Percentiles rank a stretch among this genome's conserved stretches.
These are phyloP conservation scores for Mesaphorura yosii DNA, from an alignment of 1,140 invertebrate species.

Conservation along the genomic window DNA sequence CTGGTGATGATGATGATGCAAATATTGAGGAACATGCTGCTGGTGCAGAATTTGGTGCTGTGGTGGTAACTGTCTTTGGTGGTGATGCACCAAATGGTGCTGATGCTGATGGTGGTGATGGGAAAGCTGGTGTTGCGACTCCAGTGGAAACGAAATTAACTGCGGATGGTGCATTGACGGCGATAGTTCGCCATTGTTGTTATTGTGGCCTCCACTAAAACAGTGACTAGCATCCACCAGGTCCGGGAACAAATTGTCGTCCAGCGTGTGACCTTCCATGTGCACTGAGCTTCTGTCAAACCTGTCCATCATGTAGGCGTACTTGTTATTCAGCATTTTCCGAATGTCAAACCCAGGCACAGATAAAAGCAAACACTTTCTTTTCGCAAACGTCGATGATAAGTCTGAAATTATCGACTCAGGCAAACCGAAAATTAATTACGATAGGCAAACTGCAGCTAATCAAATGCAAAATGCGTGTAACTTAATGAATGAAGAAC, in stretches of 20 bases:
- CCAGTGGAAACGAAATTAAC: background rate
- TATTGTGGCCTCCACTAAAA: no score
- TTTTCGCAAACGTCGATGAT: background rate
- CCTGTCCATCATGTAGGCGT: no score
- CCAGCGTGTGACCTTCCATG: slow-evolving; percentile 32
- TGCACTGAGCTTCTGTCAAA: slow-evolving; percentile 25
- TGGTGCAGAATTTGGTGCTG: slow-evolving; percentile 3
- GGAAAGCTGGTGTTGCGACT: slow-evolving; percentile 1
- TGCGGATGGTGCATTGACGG: slow-evolving; percentile 10
- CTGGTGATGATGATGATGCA: no score
- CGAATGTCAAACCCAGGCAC: background rate
- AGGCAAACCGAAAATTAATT: background rate
- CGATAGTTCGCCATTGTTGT: slow-evolving; percentile 26
- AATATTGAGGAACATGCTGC: background rate
- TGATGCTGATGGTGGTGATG: slow-evolving; percentile 19
- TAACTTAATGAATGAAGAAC: no score
- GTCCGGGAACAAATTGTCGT: slow-evolving; percentile 31
- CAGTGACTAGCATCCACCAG: slow-evolving; percentile 31
- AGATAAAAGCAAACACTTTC: slow-evolving; percentile 1
- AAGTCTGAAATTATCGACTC: background rate
- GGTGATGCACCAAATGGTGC: slow-evolving; percentile 9
- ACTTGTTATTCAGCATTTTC: slow-evolving; percentile 21
- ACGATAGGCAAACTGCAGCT: no score
- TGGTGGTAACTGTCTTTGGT: slow-evolving; percentile 21
- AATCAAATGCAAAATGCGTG: no score